Percentiles rank a stretch among this genome's conserved stretches.
Conservation (phyloP, 2,797 vertebrate genomes). For the Selene dorsalis region DNA sequence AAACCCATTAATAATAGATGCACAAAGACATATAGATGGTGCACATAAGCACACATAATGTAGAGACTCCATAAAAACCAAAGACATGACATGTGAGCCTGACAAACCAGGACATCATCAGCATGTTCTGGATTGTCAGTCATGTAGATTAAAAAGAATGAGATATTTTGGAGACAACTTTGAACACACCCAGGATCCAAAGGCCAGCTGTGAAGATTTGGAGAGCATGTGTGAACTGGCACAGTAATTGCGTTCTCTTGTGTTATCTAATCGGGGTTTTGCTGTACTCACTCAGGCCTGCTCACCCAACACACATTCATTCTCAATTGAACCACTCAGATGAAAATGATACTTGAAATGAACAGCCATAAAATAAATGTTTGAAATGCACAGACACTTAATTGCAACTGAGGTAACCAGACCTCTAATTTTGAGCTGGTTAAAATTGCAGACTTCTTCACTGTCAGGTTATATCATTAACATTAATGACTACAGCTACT, state of each 20-base stretch:
- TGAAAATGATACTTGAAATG: not conserved
- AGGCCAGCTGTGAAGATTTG: not conserved
- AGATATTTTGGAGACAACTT: not conserved
- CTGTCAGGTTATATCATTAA: not conserved
- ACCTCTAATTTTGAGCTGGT: not conserved
- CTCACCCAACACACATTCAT: not conserved
- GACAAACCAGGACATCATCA: too few relatives aligned
- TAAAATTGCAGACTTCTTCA: not conserved
- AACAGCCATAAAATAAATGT: not conserved
- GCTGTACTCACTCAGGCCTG: not conserved
- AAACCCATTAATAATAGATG: too few relatives aligned
- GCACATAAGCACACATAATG: too few relatives aligned
- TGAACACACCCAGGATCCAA: not conserved
- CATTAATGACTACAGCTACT: not conserved
- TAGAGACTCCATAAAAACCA: not conserved
- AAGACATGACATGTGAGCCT: not conserved
- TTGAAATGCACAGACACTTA: not conserved
- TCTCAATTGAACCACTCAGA: not conserved
- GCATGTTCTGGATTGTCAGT: not conserved
- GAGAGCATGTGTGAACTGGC: not conserved
- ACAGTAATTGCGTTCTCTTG: not conserved
- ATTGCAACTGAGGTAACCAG: not conserved
- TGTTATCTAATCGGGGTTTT: conserved; percentile 8
- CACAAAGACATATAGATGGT: too few relatives aligned
- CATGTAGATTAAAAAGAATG: not conserved